Evolutionary conservation across 2,113 vertebrate species (phyloP).

Genomic region (Tringa solitaria): DNA sequence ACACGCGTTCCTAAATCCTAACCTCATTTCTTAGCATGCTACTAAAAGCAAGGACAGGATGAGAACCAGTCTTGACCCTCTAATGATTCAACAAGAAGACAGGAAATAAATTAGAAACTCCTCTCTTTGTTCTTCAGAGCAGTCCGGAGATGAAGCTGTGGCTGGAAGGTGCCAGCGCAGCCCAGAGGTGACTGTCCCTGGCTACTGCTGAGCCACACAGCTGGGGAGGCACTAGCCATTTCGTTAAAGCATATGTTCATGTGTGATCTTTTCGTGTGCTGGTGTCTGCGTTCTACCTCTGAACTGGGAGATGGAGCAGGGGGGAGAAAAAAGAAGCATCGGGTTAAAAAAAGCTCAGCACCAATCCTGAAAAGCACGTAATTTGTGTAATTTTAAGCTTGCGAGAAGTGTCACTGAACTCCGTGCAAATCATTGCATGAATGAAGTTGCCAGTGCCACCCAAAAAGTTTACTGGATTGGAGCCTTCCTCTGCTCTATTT

Average conservation of each 20-base stretch:
- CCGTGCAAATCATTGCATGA: not conserved
- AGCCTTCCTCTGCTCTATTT: not conserved
- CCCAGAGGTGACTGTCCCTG: not conserved
- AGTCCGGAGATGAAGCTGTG: not conserved
- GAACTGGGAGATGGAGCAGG: not conserved
- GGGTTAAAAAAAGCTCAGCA: not conserved
- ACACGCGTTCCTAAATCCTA: not conserved
- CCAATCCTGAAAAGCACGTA: not conserved
- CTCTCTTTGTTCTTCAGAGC: not conserved
- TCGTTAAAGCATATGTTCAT: not conserved
- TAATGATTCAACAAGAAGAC: not conserved
- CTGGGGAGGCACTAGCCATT: not conserved
- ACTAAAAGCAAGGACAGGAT: not conserved
- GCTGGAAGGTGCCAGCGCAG: not conserved
- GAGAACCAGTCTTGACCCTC: not conserved
- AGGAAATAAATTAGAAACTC: not conserved
- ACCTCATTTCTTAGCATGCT: not conserved
- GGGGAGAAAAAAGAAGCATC: not conserved
- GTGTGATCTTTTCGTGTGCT: not conserved
- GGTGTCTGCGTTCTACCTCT: not conserved
- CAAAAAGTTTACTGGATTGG: not conserved
- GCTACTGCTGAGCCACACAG: not conserved
- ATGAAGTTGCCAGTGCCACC: not conserved
- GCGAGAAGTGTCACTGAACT: not conserved
- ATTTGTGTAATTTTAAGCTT: not conserved